A percentile compares a stretch with the other conserved stretches of the same genome.
phyloP scores from a whole-genome alignment of 2,888 invertebrate genomes.

The Zelleria hepariella region DNA sequence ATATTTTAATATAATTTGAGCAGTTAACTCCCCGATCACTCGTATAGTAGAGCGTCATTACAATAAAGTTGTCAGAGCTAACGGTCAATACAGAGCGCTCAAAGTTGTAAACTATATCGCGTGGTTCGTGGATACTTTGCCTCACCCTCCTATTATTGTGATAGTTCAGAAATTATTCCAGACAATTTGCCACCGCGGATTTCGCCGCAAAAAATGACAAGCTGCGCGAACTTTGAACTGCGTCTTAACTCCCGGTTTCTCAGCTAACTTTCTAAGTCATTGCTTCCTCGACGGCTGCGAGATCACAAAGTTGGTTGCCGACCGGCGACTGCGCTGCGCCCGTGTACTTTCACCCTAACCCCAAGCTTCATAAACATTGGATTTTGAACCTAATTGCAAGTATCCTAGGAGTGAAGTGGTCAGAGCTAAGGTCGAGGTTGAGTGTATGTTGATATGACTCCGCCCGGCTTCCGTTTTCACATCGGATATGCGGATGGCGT shows the following conservation, averaged over 20 bases:
- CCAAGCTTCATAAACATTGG: not conserved
- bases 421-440: not conserved
- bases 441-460: not conserved
- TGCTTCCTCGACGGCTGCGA: not conserved
- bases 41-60: no score
- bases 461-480: not conserved
- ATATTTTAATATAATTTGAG: no score
- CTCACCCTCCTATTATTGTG: no score
- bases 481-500: conserved; percentile 5
- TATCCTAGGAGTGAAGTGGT: not conserved
- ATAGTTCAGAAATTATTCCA: no score
- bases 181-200: no score
- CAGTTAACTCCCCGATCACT: no score
- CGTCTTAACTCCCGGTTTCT: not conserved
- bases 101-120: no score
- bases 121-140: no score
- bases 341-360: not conserved
- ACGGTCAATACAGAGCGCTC: no score
- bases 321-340: not conserved
- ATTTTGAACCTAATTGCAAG: not conserved
- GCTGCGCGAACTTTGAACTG: not conserved
- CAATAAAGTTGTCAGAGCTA: no score
- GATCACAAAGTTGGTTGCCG: not conserved
- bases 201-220: not conserved
- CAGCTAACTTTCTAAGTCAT: not conserved